Base-by-base conservation (phyloP, 64 coral and sea anemone genomes). In the Hydrozoanthus tunicans region DNA sequence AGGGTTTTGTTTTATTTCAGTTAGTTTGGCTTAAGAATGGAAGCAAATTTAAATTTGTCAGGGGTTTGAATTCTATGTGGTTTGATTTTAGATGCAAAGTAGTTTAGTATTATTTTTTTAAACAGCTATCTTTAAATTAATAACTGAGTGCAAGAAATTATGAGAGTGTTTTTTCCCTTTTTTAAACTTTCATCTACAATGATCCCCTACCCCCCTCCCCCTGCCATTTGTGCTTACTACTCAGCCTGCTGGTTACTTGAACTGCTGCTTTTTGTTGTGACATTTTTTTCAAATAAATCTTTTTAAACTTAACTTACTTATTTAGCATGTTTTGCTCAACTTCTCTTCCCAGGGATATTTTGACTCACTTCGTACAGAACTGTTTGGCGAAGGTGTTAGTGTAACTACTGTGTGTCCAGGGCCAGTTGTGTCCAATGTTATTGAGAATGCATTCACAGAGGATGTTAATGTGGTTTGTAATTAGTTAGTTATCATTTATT, bases 401-500 rank as follows among this genome's bases (percentile, higher is more conserved):
- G 92, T 96, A 56, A 96, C 95, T 0, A n/a, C 90, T 71, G 92
- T 96, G 7, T 96, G 95, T 7, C 95, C 95, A 10, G 95, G 95
- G 15, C 95, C 92, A 7, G 86, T 96, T 3, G 64, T 70, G 61
- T 93, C 95, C 5, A 66, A 86, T 32, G 77, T 96, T n/a, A 62
- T 89, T 53, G 95, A 90, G 17, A 96, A 96, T 89, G 95, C 95
- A 5, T 93, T 96, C 67, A 93, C 95, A 66, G 95, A 93, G 69
- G 81, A 96, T 91, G 82, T 93, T 6, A 89, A 93, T 64, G 90
- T 86, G 95, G 95, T 96, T 86, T 62, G 86, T 89, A 51, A 82
- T 43, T 43, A 6, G n/a, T 57, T 8, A 53, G 25, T 43, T 43
- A 43, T 43, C 32, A 43, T 43, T 43, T 2, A 43, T 43, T 43